A percentile compares a stretch with the other conserved stretches of the same genome.
Evolutionary conservation across 2,113 vertebrate species (phyloP).

Genomic region (Poicephalus meyeri): DNA sequence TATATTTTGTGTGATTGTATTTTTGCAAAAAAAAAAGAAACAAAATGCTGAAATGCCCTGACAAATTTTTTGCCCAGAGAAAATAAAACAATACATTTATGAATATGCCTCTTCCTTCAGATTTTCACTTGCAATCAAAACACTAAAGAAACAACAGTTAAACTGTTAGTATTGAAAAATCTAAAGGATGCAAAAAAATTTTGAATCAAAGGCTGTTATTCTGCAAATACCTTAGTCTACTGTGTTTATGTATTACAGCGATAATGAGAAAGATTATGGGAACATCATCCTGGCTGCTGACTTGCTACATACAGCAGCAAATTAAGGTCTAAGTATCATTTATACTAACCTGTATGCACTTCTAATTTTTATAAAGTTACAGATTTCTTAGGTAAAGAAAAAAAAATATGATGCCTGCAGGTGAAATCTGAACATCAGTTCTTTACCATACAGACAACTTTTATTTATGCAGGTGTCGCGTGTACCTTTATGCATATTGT

Average conservation of each 20-base stretch:
- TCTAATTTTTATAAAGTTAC: background rate
- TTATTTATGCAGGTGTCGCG: background rate
- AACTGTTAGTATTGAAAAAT: background rate
- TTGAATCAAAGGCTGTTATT: background rate
- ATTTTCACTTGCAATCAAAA: background rate
- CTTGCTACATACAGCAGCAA: background rate
- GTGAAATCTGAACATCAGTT: background rate
- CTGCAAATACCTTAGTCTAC: background rate
- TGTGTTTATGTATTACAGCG: background rate
- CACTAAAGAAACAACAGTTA: background rate
- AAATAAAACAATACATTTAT: background rate
- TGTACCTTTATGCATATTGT: background rate
- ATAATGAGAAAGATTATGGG: background rate
- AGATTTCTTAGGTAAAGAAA: background rate
- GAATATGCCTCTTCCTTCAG: background rate
- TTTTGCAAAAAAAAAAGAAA: background rate
- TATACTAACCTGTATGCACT: background rate
- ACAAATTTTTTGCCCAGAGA: background rate
- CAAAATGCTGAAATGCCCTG: background rate
- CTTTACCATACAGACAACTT: background rate
- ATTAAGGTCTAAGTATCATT: background rate
- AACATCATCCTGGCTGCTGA: background rate
- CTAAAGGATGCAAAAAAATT: background rate
- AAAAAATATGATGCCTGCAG: background rate
- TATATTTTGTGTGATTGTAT: background rate